Conservation (phyloP, 2,888 invertebrate species). For the Synergus laeviventris region DNA sequence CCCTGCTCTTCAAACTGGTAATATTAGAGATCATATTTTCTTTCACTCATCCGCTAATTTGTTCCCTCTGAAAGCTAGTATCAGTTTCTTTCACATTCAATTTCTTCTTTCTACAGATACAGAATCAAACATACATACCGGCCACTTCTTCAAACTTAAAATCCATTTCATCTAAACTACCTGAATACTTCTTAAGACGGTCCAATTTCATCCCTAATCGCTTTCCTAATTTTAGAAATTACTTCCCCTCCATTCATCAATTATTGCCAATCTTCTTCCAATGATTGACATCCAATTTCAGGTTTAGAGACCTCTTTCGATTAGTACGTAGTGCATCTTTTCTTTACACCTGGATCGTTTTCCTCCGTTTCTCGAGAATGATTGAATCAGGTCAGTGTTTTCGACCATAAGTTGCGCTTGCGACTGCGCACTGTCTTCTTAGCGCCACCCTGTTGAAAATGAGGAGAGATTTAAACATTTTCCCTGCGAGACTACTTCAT, state of each 20-base stretch:
- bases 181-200: neutral
- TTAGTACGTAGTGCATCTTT: constrained; percentile 17
- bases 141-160: too few species aligned
- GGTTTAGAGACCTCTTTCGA: constrained; percentile 14
- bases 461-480: constrained; percentile 71
- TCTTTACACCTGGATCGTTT: constrained; percentile 45
- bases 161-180: neutral
- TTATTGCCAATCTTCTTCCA: neutral
- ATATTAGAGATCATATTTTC: neutral
- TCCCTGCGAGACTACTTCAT: constrained; percentile 59
- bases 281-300: constrained; percentile 43
- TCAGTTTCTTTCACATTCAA: too few species aligned
- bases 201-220: neutral
- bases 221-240: neutral
- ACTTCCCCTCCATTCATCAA: too few species aligned
- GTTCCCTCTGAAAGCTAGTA: too few species aligned
- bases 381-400: constrained; percentile 75
- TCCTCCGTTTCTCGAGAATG: constrained; percentile 61
- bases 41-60: too few species aligned
- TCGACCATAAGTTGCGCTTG: constrained; percentile 73
- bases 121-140: too few species aligned
- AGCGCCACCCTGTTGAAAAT: constrained; percentile 73
- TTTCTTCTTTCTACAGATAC: too few species aligned
- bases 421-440: constrained; percentile 65
- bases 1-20: constrained; percentile 10